Conservation (phyloP, 2,888 invertebrate genomes). For the Pedicia rivosa region DNA sequence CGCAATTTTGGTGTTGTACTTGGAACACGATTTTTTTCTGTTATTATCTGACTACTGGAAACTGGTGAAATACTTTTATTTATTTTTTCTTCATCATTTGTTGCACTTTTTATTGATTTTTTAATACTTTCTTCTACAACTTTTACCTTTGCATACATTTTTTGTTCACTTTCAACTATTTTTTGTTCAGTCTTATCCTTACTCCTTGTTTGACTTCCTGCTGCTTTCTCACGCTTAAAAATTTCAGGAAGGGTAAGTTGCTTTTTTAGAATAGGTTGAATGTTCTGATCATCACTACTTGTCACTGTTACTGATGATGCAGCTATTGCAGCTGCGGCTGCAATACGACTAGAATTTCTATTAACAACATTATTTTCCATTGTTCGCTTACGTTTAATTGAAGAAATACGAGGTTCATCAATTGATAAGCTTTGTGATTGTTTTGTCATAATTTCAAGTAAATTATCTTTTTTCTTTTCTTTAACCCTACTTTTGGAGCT, state of each 20-base stretch:
- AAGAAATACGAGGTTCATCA: background rate
- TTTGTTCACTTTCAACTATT: no score
- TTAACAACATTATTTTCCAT: background rate
- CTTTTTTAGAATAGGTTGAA: constrained; percentile 13
- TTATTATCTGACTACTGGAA: no score
- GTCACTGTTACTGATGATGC: constrained; percentile 6
- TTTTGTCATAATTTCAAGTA: no score
- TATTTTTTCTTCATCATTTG: no score
- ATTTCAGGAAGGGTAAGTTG: constrained; percentile 28
- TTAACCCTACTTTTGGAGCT: no score
- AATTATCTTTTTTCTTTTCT: no score
- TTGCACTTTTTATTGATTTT: no score
- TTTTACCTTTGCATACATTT: no score
- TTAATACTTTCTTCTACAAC: no score
- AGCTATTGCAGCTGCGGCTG: constrained; percentile 7
- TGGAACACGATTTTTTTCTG: background rate
- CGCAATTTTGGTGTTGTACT: constrained; percentile 23
- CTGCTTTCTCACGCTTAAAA: background rate
- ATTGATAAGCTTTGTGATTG: no score
- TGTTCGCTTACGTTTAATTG: constrained; percentile 11
- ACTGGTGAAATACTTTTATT: no score
- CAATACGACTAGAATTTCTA: constrained; percentile 10
- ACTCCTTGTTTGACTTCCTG: background rate
- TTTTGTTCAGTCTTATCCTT: no score
- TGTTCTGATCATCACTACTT: constrained; percentile 10